These are phyloP conservation scores for Corbicula japonica DNA, from an alignment of 2,888 invertebrate genomes.

Conservation along the genomic window DNA sequence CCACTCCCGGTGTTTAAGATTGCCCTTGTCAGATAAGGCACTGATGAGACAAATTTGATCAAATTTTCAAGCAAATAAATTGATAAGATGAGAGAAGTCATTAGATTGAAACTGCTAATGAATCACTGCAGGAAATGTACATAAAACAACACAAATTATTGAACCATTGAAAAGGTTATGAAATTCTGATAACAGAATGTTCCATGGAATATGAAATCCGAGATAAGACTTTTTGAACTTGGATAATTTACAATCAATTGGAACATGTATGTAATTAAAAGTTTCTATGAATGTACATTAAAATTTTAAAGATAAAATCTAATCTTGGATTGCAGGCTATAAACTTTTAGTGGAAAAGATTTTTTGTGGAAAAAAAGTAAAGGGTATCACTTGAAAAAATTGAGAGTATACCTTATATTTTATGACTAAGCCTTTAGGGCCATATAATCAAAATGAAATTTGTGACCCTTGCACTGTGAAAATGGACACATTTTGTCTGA, in stretches of 20 bases:
- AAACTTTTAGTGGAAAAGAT: background rate
- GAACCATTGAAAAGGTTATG: slow-evolving; percentile 30
- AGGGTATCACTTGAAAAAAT: slow-evolving; percentile 41
- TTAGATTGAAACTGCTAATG: slow-evolving; percentile 2
- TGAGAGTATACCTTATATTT: slow-evolving; percentile 57
- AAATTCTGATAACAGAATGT: slow-evolving; percentile 11
- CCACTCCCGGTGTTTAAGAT: slow-evolving; percentile 17
- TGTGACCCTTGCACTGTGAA: slow-evolving; percentile 59
- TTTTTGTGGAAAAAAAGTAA: slow-evolving; percentile 9
- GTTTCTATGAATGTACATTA: too few relatives aligned
- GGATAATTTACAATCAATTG: slow-evolving; percentile 8
- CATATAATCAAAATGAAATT: slow-evolving; percentile 64
- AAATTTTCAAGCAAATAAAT: slow-evolving; percentile 70
- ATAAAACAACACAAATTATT: slow-evolving; percentile 17
- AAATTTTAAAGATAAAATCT: background rate
- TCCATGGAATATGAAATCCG: slow-evolving; percentile 15
- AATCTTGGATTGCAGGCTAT: background rate
- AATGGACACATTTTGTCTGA: slow-evolving; percentile 61
- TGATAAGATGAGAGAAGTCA: slow-evolving; percentile 59
- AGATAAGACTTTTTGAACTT: too few relatives aligned
- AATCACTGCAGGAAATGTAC: slow-evolving; percentile 5
- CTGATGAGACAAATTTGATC: slow-evolving; percentile 61
- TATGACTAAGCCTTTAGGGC: slow-evolving; percentile 45
- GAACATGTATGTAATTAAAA: too few relatives aligned
- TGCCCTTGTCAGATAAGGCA: slow-evolving; percentile 28